Conservation (phyloP, 1,140 invertebrate species). For the Odontomachus brunneus region DNA sequence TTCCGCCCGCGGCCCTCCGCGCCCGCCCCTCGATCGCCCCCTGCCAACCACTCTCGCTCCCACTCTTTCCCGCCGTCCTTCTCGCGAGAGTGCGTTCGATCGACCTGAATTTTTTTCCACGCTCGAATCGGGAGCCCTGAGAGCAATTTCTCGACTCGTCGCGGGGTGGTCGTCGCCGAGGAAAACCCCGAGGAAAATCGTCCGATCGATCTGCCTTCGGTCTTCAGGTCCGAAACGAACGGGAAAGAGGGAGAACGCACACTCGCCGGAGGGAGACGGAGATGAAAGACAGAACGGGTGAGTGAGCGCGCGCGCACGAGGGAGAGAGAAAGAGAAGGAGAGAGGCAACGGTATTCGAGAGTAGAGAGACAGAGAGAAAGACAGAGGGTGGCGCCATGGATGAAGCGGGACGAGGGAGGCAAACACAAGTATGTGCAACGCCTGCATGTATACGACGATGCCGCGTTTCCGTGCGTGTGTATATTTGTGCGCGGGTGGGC, state of each 20-base stretch:
- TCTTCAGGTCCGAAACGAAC: constrained; percentile 82
- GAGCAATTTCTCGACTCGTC: constrained; percentile 76
- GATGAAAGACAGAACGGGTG: constrained; percentile 50
- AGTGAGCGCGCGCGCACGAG: background rate
- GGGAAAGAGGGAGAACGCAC: constrained; percentile 58
- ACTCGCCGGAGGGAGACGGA: constrained; percentile 61
- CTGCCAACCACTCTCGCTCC: constrained; percentile 48
- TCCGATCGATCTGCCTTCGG: constrained; percentile 85
- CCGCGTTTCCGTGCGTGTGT: constrained; percentile 68
- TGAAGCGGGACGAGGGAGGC: constrained; percentile 24
- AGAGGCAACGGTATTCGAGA: background rate
- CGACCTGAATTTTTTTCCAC: constrained; percentile 77
- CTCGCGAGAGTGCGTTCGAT: constrained; percentile 75
- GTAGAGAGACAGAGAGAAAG: constrained; percentile 10
- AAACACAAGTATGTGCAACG: constrained; percentile 77
- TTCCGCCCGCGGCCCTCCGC: constrained; percentile 52
- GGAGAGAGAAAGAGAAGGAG: background rate
- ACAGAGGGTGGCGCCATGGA: constrained; percentile 34
- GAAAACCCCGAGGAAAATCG: constrained; percentile 85
- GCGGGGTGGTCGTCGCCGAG: constrained; percentile 80
- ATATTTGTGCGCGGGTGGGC: constrained; percentile 78
- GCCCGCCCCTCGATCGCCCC: constrained; percentile 30
- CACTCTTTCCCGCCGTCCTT: constrained; percentile 61
- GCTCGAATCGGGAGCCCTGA: constrained; percentile 76
- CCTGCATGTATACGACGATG: constrained; percentile 70